Conservation (phyloP, 2,888 invertebrate genomes). For the Drosophila seclusa region DNA sequence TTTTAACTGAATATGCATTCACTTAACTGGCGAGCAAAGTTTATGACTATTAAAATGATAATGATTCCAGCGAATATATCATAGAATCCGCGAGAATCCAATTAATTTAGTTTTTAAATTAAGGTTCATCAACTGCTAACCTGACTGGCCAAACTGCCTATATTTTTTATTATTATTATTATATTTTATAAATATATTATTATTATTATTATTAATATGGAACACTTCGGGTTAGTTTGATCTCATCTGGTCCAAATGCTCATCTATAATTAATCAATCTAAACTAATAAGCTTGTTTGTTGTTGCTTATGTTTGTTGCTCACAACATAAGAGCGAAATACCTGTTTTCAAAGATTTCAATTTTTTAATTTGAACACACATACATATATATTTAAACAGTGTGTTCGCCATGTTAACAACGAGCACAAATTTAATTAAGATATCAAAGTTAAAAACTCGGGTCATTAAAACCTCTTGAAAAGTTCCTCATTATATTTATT, state of each 20-base stretch:
- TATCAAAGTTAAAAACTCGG: neutral
- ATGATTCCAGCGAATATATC: neutral
- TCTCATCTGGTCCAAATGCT: neutral
- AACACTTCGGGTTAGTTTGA: neutral
- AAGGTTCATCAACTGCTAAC: neutral
- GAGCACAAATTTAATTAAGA: conserved; percentile 20
- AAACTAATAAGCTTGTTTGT: neutral
- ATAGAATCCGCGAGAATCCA: neutral
- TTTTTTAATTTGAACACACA: neutral
- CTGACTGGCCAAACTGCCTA: neutral
- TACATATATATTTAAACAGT: neutral
- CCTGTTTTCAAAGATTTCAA: neutral
- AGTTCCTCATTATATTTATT: neutral
- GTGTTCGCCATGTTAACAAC: neutral
- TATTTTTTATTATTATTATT: neutral
- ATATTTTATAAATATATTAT: neutral
- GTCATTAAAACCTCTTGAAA: neutral
- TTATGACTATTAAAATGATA: neutral
- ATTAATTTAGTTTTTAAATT: neutral
- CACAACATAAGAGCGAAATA: neutral
- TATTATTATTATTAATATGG: neutral
- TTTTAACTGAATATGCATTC: neutral
- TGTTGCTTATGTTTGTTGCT: neutral
- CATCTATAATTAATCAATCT: neutral
- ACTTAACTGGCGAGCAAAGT: neutral